phyloP scores from a whole-genome alignment of 2,888 invertebrate genomes.

The Amblyjoppa proteus region DNA sequence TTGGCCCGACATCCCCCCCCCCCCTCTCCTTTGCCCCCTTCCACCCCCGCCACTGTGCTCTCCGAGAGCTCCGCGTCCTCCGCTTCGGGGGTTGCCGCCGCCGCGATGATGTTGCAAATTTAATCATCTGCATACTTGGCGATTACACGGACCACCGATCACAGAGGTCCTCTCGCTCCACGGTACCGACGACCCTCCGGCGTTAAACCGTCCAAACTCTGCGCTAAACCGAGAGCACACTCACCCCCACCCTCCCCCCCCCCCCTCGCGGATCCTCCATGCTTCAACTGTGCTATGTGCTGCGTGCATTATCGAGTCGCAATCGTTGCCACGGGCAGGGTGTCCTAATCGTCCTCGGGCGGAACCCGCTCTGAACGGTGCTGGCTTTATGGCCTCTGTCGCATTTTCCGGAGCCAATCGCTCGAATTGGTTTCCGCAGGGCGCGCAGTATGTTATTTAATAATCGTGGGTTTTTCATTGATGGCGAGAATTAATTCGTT shows the following conservation, averaged over 20 bases:
- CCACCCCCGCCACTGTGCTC: constrained; percentile 21
- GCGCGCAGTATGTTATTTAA: not conserved
- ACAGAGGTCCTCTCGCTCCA: constrained; percentile 80
- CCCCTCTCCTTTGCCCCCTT: constrained; percentile 28
- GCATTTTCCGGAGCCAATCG: not conserved
- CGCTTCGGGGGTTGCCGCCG: constrained; percentile 81
- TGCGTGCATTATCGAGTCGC: constrained; percentile 49
- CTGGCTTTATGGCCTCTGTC: not conserved
- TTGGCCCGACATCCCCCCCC: constrained; percentile 51
- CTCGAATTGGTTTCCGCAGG: not conserved
- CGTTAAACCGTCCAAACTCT: constrained; percentile 71
- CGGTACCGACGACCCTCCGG: constrained; percentile 72
- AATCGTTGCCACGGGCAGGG: constrained; percentile 55
- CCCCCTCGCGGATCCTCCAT: not conserved
- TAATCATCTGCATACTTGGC: constrained; percentile 85
- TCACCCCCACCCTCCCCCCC: constrained; percentile 13
- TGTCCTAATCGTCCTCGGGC: constrained; percentile 61
- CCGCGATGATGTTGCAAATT: constrained; percentile 85
- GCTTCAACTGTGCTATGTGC: constrained; percentile 17
- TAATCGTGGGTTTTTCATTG: not conserved
- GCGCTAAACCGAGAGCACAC: constrained; percentile 44
- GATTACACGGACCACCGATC: constrained; percentile 85
- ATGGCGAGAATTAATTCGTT: too few species aligned
- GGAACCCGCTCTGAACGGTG: constrained; percentile 4
- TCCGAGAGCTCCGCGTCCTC: constrained; percentile 39